Evolutionary conservation across 2,113 vertebrate species (phyloP), one percentile per base, ranked within the genome.

Genomic region (Corythaeola cristata): DNA sequence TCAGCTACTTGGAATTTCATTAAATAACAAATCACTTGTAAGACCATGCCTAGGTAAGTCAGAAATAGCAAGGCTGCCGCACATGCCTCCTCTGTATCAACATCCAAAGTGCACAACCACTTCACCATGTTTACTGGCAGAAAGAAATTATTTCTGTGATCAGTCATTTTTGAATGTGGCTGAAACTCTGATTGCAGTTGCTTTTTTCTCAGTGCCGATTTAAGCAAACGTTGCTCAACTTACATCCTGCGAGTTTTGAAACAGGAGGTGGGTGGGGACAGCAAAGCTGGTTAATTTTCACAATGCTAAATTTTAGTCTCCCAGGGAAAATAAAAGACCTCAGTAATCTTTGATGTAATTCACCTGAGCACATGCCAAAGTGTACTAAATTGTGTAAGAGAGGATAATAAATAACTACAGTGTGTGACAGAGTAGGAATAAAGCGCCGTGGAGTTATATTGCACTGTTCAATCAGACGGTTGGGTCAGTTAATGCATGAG

Each of bases 351-450:
- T 32, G 63, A 66, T 73, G n/a, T 91, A 95, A 97, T 88, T 97
- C 90, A 95, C 72, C 67, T 47, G 60, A 97, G 77, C 67, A 81
- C 87, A 93, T 89, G 90, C 67, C 91, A 83, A 93, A 97, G 94
- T 47, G 60, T 91, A 63, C 80, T 92, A 90, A 95, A 96, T 88
- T 75, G 76, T 85, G 59, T 83, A 79, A 79, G 44, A 49, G 44
- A 91, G 66, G 85, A 91, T 97, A 97, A 97, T 97, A 97, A 97
- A 96, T 95, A 96, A 96, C 73, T 90, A 71, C 72, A 88, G 84
- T 68, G 66, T 30, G 17, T 74, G 86, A 82, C 86, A 82, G 89
- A 92, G 85, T 11, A 75, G 94, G 79, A 90, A 92, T 64, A 95
- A 90, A 91, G 72, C n/a, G 3, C 52, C 32, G 14, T 28, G 53